A percentile compares a stretch with the other conserved stretches of the same genome.
Evolutionary conservation across 2,113 vertebrate genomes (phyloP).

Genomic region (Xerus inauris): DNA sequence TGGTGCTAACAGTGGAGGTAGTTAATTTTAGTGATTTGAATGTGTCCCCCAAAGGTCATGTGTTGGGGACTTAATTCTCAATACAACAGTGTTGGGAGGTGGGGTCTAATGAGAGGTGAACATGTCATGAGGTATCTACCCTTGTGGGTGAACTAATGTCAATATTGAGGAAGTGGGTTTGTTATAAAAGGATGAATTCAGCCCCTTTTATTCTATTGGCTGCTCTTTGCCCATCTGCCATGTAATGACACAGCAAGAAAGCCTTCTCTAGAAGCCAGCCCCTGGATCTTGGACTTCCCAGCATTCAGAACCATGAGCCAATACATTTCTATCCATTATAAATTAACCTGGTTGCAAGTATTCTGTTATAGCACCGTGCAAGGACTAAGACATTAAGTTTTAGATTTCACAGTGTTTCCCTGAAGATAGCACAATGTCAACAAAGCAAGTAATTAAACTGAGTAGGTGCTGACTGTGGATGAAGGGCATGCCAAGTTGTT

Average conservation of each 20-base stretch:
- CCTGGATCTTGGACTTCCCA: neutral
- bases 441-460: slow-evolving; percentile 65
- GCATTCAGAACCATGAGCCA: neutral
- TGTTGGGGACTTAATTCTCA: neutral
- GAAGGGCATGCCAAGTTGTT: slow-evolving; percentile 63
- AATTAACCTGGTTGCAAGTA: neutral
- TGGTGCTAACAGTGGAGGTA: neutral
- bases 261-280: neutral
- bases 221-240: neutral
- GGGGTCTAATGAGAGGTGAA: neutral
- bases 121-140: neutral
- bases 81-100: too few species aligned
- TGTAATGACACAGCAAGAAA: neutral
- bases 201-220: neutral
- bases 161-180: neutral
- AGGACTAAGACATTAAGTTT: neutral
- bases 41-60: neutral
- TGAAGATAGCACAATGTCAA: slow-evolving; percentile 43
- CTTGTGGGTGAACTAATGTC: neutral
- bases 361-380: neutral
- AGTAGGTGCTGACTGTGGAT: slow-evolving; percentile 52
- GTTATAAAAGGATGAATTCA: neutral
- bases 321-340: neutral
- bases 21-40: neutral
- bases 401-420: slow-evolving; percentile 40